A percentile compares a stretch with the other conserved stretches of the same genome.
phyloP scores from a whole-genome alignment of 23 tunicate species.

The Clavelina lepadiformis region DNA sequence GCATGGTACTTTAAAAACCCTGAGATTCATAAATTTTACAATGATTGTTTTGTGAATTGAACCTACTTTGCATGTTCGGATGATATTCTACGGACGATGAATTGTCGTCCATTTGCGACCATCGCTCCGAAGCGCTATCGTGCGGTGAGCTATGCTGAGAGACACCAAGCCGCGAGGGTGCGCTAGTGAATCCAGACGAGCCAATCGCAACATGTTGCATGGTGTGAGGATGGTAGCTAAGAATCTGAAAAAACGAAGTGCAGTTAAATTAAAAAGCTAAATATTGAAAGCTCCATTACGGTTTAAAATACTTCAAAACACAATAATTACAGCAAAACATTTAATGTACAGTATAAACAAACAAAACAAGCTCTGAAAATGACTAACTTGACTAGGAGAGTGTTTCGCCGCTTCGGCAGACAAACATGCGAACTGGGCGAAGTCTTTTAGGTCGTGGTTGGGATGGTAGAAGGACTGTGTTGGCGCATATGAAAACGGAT shows the following conservation, averaged over 20 bases:
- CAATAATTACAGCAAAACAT: neutral
- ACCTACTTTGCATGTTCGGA: too few species aligned
- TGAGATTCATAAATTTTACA: too few species aligned
- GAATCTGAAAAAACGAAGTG: slow-evolving; percentile 30
- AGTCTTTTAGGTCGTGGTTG: slow-evolving; percentile 86
- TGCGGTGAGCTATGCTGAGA: slow-evolving; percentile 33
- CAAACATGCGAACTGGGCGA: slow-evolving; percentile 89
- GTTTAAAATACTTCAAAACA: neutral
- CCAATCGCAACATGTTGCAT: slow-evolving; percentile 59
- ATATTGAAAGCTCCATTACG: neutral
- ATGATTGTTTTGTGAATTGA: too few species aligned
- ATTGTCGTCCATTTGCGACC: slow-evolving; percentile 66
- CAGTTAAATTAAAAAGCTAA: neutral
- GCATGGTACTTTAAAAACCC: too few species aligned
- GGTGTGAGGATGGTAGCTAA: slow-evolving; percentile 60
- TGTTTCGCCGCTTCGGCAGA: slow-evolving; percentile 96
- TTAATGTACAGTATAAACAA: neutral
- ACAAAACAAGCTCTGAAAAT: neutral
- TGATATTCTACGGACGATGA: too few species aligned
- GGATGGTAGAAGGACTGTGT: slow-evolving; percentile 79
- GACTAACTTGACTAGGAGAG: slow-evolving; percentile 67
- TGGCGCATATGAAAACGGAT: slow-evolving; percentile 63
- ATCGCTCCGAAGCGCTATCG: slow-evolving; percentile 47
- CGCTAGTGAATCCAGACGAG: slow-evolving; percentile 22
- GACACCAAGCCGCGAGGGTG: slow-evolving; percentile 3